Evolutionary conservation across 2,113 vertebrate species (phyloP), one percentile per base, ranked within the genome.

Genomic region (Heloderma charlesbogerti): DNA sequence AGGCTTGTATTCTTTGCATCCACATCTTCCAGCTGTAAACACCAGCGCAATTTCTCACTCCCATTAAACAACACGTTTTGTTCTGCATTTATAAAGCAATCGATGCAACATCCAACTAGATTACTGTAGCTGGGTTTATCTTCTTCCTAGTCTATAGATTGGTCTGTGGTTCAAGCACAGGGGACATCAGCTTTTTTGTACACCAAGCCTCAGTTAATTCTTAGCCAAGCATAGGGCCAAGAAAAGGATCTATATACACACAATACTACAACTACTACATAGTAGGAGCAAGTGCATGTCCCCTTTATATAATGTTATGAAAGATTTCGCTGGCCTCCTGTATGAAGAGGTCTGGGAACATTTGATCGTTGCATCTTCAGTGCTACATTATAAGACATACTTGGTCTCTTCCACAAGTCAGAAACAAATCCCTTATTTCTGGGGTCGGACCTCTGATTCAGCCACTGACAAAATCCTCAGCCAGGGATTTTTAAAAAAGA

Each of bases 401-500:
- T 45, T 66, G 40, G 16, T 45, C 34, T 27, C 22, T 71, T 79
- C 89, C 57, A 54, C 69, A 66, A 79, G 34, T 67, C 60, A 90
- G 82, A 74, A 74, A 74, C 67, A 51, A 90, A 84, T 57, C 29
- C 48, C 81, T 75, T 77, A 20, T 87, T 89, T 84, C 71, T 75
- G 71, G 57, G 51, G 54, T 60, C 75, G 69, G 82, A 69, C 31
- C n/a, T 90, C 75, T n/a, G 4, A 29, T 43, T 51, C 71, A 66
- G 51, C 79, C 83, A 34, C 37, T 85, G 77, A 54, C 72, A 90
- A 74, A 84, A 43, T 45, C 84, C 48, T 40, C n/a, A 80, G n/a
- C 74, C 63, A 69, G 51, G 18, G 63, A 86, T 80, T 90, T 86
- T 90, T 86, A 90, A 63, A 71, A 79, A 86, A 45, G 84, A 90